phyloP scores from a whole-genome alignment of 2,797 vertebrate genomes.

The Thunnus albacares region DNA sequence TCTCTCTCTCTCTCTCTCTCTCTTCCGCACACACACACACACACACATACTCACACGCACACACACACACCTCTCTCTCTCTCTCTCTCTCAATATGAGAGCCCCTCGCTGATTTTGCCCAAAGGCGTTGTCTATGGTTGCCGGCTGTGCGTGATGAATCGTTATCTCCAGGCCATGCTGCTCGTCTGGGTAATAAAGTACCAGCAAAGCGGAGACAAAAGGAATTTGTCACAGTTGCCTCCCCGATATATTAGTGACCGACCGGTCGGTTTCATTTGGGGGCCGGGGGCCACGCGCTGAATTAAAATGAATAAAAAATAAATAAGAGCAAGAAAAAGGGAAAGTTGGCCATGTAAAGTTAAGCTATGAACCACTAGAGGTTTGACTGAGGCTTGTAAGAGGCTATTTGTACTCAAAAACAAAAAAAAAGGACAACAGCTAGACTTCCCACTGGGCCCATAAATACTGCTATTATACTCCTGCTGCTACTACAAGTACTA shows the following conservation, averaged over 20 bases:
- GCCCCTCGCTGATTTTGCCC: constrained; percentile 80
- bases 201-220: constrained; percentile 87
- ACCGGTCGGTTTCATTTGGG: constrained; percentile 55
- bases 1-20: neutral
- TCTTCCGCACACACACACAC: constrained; percentile 6
- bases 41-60: constrained; percentile 24
- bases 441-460: neutral
- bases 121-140: constrained; percentile 81
- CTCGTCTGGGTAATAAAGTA: constrained; percentile 89
- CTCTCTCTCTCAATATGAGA: constrained; percentile 73
- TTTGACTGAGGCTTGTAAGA: neutral
- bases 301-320: neutral
- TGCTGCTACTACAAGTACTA: no score
- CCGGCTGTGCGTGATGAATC: constrained; percentile 88
- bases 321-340: constrained; percentile 1
- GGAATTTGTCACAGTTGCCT: constrained; percentile 88
- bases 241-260: constrained; percentile 81
- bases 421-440: neutral
- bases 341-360: constrained; percentile 4
- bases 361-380: neutral
- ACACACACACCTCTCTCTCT: neutral
- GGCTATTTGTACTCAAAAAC: neutral
- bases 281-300: neutral
- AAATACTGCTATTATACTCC: neutral
- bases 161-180: constrained; percentile 84